Conservation (phyloP, 2,888 invertebrate species). For the Operophtera brumata region DNA sequence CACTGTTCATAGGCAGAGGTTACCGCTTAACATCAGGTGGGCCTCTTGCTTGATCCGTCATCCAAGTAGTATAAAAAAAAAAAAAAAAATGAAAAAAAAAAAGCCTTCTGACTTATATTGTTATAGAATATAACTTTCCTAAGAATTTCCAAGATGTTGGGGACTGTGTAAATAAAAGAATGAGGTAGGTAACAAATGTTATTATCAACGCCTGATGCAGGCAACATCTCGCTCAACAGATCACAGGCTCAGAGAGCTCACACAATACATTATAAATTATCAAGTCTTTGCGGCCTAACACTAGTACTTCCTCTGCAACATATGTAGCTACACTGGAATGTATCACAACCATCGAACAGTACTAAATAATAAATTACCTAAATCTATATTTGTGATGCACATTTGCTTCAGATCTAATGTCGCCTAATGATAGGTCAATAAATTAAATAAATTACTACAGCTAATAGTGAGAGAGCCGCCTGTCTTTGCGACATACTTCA, state of each 20-base stretch:
- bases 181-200: slow-evolving; percentile 19
- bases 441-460: slow-evolving; percentile 24
- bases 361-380: slow-evolving; percentile 3
- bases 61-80: too few relatives aligned
- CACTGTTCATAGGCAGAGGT: too few relatives aligned
- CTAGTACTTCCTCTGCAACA: slow-evolving; percentile 15
- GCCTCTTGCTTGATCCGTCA: too few relatives aligned
- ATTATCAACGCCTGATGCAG: slow-evolving; percentile 31
- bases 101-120: too few relatives aligned
- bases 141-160: background rate
- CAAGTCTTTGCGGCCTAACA: slow-evolving; percentile 19
- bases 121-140: too few relatives aligned
- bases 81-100: too few relatives aligned
- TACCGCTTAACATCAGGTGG: too few relatives aligned
- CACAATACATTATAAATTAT: slow-evolving; percentile 14
- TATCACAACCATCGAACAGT: slow-evolving; percentile 16
- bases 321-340: slow-evolving; percentile 21
- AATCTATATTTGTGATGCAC: background rate
- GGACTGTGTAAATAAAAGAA: background rate
- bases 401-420: background rate
- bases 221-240: slow-evolving; percentile 22
- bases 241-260: slow-evolving; percentile 10
- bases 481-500: background rate
- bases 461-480: slow-evolving; percentile 12
- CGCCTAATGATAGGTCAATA: slow-evolving; percentile 8